Percentiles rank a stretch among this genome's conserved stretches.
Conservation (phyloP, 2,113 vertebrate genomes). For the Microtus oregoni region DNA sequence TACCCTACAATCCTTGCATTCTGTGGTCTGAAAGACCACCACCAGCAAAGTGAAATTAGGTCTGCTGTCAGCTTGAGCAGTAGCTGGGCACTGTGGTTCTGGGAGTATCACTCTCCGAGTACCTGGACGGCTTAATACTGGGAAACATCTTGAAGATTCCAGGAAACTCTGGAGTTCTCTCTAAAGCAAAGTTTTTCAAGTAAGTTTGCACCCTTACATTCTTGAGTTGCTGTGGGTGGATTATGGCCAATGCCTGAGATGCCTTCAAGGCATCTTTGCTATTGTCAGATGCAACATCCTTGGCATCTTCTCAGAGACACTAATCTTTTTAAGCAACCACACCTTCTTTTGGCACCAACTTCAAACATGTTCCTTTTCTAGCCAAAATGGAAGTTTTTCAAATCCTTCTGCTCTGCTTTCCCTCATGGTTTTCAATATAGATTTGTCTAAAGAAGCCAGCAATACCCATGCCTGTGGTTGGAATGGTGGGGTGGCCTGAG, state of each 20-base stretch:
- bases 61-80: not conserved
- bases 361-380: not conserved
- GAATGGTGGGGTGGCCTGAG: not conserved
- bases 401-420: not conserved
- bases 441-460: not conserved
- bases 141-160: not conserved
- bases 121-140: not conserved
- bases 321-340: conserved; percentile 20
- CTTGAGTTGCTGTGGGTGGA: not conserved
- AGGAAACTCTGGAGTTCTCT: too few species aligned
- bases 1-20: not conserved
- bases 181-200: not conserved
- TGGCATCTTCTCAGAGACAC: not conserved
- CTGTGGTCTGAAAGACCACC: not conserved
- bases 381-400: not conserved
- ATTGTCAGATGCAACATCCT: not conserved
- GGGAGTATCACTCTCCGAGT: not conserved
- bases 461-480: not conserved
- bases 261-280: conserved; percentile 1
- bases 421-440: not conserved
- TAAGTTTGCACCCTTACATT: not conserved
- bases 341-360: conserved; percentile 2
- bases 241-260: not conserved
- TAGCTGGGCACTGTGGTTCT: not conserved
- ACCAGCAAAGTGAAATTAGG: not conserved